phyloP scores from a whole-genome alignment of 2,113 vertebrate species.

The Antennarius striatus region DNA sequence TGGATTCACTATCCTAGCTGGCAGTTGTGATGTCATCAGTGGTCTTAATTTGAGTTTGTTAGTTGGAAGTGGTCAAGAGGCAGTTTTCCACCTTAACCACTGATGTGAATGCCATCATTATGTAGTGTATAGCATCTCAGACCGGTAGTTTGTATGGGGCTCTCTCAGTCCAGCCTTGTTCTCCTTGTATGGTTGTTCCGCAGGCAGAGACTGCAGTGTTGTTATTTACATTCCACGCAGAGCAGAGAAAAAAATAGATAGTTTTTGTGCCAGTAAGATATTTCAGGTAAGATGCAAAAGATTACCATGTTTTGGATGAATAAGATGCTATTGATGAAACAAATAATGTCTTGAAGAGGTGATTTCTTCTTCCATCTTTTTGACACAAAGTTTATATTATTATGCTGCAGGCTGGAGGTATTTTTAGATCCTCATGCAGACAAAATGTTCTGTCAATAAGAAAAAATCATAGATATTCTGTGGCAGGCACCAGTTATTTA shows the following conservation, averaged over 20 bases:
- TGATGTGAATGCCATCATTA: constrained; percentile 74
- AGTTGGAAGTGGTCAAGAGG: constrained; percentile 74
- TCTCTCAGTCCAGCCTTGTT: constrained; percentile 32
- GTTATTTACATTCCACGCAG: constrained; percentile 64
- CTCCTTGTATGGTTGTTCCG: constrained; percentile 74
- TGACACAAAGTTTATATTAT: background rate
- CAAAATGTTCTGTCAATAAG: constrained; percentile 32
- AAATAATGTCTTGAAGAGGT: background rate
- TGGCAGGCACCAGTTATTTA: constrained; percentile 47
- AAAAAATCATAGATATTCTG: constrained; percentile 10
- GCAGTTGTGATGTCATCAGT: constrained; percentile 55
- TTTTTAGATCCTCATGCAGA: constrained; percentile 33
- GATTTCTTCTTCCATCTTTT: background rate
- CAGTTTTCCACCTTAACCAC: constrained; percentile 63
- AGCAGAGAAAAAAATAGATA: constrained; percentile 24
- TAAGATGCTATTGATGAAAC: constrained; percentile 4
- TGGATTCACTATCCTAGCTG: constrained; percentile 38
- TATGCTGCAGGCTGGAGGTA: constrained; percentile 12
- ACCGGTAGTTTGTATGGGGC: constrained; percentile 68
- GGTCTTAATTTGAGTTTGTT: constrained; percentile 67
- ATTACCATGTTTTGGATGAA: constrained; percentile 8
- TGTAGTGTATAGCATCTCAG: constrained; percentile 52
- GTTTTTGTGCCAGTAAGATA: constrained; percentile 11
- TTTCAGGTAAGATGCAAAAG: constrained; percentile 26
- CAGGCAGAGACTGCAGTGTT: constrained; percentile 57